Conservation (phyloP, 2,888 invertebrate species). For the Machimus rusticus region DNA sequence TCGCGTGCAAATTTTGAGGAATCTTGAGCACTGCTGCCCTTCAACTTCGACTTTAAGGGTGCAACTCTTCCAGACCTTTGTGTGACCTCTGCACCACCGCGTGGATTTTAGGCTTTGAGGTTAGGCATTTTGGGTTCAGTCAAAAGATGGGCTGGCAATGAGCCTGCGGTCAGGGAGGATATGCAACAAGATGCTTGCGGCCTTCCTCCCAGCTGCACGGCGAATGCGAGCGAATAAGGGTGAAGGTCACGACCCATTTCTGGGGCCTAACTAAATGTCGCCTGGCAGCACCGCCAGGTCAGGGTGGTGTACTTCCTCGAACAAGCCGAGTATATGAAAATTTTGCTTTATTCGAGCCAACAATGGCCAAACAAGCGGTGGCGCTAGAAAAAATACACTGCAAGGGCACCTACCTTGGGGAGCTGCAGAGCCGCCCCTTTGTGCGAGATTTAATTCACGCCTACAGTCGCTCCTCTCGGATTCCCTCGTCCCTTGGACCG, state of each 20-base stretch:
- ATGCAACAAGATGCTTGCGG: slow-evolving; percentile 1
- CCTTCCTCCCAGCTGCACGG: background rate
- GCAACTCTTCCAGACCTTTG: background rate
- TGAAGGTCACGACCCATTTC: slow-evolving; percentile 16
- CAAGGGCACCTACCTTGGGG: background rate
- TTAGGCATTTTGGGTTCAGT: background rate
- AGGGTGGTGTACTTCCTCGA: background rate
- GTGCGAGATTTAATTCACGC: background rate
- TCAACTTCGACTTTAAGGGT: background rate
- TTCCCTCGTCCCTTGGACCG: background rate
- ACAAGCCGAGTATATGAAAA: background rate
- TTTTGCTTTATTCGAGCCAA: background rate
- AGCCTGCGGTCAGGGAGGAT: background rate
- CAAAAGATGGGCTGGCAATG: background rate
- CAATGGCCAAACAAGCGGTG: background rate
- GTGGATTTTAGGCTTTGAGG: background rate
- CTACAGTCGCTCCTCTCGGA: background rate
- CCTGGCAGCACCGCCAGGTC: background rate
- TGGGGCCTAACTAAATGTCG: background rate
- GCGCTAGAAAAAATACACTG: background rate
- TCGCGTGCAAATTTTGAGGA: background rate
- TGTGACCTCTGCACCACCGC: background rate
- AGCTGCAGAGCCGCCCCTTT: background rate
- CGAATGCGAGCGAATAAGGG: background rate
- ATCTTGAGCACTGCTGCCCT: background rate